These are phyloP conservation scores for Drosophila pseudoananassae DNA, from an alignment of 1,140 invertebrate genomes.

Conservation along the genomic window DNA sequence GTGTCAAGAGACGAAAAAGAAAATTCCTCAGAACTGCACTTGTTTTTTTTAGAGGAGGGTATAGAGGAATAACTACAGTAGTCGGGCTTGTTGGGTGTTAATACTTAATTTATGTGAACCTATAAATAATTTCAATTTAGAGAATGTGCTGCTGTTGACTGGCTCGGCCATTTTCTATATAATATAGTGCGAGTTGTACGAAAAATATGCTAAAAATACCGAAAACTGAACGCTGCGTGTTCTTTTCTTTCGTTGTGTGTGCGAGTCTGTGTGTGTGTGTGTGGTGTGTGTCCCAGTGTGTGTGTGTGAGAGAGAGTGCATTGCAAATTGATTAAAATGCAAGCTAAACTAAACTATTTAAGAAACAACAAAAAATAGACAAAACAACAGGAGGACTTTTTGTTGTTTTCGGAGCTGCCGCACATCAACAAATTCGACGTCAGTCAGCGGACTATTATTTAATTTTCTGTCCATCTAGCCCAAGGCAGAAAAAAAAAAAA, in stretches of 20 bases:
- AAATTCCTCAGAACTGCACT: not conserved
- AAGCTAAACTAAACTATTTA: conserved; percentile 56
- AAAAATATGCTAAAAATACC: conserved; percentile 80
- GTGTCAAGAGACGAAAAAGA: conserved; percentile 27
- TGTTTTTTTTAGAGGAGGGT: not conserved
- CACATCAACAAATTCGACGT: conserved; percentile 60
- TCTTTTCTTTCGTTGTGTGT: conserved; percentile 20
- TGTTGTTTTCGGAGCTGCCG: conserved; percentile 1
- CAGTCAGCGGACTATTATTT: conserved; percentile 76
- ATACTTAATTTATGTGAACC: conserved; percentile 82
- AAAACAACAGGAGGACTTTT: conserved; percentile 49
- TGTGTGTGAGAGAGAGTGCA: conserved; percentile 31
- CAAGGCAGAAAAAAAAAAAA: conserved; percentile 20
- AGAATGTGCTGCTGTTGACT: conserved; percentile 75
- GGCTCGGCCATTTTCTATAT: conserved; percentile 53
- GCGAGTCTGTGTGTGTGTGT: not conserved
- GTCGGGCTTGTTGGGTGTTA: conserved; percentile 57
- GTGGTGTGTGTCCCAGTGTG: not conserved
- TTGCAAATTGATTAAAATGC: conserved; percentile 74
- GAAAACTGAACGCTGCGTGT: conserved; percentile 78
- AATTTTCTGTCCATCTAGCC: conserved; percentile 64
- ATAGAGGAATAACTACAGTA: conserved; percentile 40
- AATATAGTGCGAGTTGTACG: conserved; percentile 78
- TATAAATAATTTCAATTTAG: conserved; percentile 83
- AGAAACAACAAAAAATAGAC: conserved; percentile 29